A percentile compares a stretch with the other conserved stretches of the same genome.
These are phyloP conservation scores for Leuciscus waleckii DNA, from an alignment of 2,797 vertebrate genomes.

Conservation along the genomic window DNA sequence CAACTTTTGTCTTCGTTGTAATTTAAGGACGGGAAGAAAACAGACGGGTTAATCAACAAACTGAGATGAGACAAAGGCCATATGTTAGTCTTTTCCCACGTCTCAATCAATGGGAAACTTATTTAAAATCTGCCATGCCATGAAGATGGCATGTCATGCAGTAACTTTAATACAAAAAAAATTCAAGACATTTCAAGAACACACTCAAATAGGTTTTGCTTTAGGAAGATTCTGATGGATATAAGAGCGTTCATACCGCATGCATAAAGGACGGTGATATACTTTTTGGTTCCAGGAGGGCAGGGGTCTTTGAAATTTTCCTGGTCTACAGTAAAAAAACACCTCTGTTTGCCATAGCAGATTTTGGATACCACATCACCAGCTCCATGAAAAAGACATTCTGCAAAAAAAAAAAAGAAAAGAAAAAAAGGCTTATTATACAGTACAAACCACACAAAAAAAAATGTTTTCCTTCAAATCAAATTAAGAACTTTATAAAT, in stretches of 20 bases:
- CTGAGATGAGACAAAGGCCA: background rate
- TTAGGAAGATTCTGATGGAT: conserved; percentile 20
- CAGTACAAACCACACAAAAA: background rate
- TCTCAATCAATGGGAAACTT: conserved; percentile 20
- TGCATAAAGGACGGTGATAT: conserved; percentile 90
- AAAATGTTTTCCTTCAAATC: too few species aligned
- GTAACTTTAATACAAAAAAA: background rate
- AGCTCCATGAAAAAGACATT: conserved; percentile 89
- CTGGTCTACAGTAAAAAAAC: conserved; percentile 82
- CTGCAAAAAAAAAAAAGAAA: conserved; percentile 70
- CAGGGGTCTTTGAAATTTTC: conserved; percentile 90
- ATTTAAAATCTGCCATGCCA: background rate
- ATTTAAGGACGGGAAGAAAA: conserved; percentile 49
- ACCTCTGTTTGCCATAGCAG: conserved; percentile 92
- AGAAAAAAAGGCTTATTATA: background rate
- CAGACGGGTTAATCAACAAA: conserved; percentile 44
- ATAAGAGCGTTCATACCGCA: conserved; percentile 84
- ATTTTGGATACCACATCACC: conserved; percentile 82
- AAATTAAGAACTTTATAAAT: background rate
- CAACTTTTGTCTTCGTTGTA: conserved; percentile 29
- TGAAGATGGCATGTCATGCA: background rate
- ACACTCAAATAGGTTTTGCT: conserved; percentile 23
- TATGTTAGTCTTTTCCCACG: conserved; percentile 37
- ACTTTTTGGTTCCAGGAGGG: conserved; percentile 90
- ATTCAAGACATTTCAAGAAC: background rate